Evolutionary conservation across 2,888 invertebrate species (phyloP).

Genomic region (Drymonia ruficornis): DNA sequence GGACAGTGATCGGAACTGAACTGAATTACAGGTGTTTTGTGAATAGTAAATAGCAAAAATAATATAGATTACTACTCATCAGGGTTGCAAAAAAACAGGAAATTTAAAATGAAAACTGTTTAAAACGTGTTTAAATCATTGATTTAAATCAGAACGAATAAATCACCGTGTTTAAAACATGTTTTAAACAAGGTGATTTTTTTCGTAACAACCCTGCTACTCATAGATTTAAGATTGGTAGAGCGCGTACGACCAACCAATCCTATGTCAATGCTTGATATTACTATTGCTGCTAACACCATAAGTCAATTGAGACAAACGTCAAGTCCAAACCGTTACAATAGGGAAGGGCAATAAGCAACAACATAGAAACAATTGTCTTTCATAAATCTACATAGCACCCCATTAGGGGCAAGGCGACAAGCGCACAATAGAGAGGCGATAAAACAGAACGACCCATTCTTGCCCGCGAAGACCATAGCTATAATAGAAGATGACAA

Average conservation of each 20-base stretch:
- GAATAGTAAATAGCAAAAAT: neutral
- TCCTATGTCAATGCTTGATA: no score
- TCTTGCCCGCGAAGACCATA: constrained; percentile 29
- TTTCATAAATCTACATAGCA: constrained; percentile 37
- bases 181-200: no score
- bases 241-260: no score
- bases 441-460: constrained; percentile 40
- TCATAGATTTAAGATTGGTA: no score
- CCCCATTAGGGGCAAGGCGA: constrained; percentile 51
- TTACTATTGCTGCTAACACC: no score
- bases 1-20: neutral
- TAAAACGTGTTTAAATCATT: no score
- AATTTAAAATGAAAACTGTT: no score
- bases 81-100: no score
- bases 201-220: no score
- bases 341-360: constrained; percentile 25
- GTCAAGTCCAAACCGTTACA: constrained; percentile 2
- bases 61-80: no score
- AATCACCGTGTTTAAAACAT: no score
- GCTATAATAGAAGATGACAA: constrained; percentile 34
- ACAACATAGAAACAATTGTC: constrained; percentile 37
- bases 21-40: neutral
- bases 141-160: no score
- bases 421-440: constrained; percentile 38
- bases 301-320: constrained; percentile 3